phyloP scores from a whole-genome alignment of 92 coral and sea anemone species.

The Phymanthus crucifer region DNA sequence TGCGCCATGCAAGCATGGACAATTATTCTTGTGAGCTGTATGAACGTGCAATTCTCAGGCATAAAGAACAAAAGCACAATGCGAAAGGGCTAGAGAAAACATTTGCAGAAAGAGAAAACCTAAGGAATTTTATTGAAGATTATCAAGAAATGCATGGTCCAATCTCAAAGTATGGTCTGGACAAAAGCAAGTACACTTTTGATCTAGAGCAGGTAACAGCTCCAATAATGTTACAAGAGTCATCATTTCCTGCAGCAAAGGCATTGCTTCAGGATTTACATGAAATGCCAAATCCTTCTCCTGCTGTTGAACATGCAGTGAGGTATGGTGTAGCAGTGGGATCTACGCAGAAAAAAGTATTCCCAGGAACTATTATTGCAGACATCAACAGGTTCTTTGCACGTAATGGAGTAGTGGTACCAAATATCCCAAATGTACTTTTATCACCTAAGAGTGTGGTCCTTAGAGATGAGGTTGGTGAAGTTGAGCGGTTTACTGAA shows the following conservation, averaged over 20 bases:
- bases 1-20: conserved; percentile 66
- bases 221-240: conserved; percentile 45
- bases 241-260: conserved; percentile 45
- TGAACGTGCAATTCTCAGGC: conserved; percentile 56
- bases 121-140: conserved; percentile 35
- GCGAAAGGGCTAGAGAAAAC: conserved; percentile 67
- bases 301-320: conserved; percentile 35
- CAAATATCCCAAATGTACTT: conserved; percentile 29
- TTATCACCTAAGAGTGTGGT: conserved; percentile 23
- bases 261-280: conserved; percentile 33
- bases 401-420: conserved; percentile 17
- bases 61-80: conserved; percentile 74
- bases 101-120: conserved; percentile 54
- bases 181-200: conserved; percentile 1
- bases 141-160: conserved; percentile 48
- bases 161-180: conserved; percentile 43
- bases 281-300: neutral
- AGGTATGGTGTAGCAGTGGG: conserved; percentile 51
- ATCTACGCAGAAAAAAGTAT: conserved; percentile 1
- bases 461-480: conserved; percentile 35
- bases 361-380: conserved; percentile 7
- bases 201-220: conserved; percentile 19
- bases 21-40: conserved; percentile 76
- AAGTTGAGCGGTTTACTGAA: conserved; percentile 27
- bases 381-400: conserved; percentile 40